phyloP scores from a whole-genome alignment of 1,140 invertebrate genomes.

The Heterodera carotae region DNA sequence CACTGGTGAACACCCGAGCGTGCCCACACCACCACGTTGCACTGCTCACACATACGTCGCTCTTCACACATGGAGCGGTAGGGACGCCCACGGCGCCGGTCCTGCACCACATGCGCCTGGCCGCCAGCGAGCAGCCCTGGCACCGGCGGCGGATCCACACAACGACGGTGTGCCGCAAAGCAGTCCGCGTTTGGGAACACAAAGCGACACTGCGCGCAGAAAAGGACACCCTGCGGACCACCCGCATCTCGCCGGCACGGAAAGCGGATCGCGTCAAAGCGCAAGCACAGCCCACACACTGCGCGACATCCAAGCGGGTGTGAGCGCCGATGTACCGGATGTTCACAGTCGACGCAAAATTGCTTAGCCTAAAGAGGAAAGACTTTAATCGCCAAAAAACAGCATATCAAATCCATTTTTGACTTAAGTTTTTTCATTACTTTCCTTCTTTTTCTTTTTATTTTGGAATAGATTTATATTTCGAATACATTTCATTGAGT shows the following conservation, averaged over 20 bases:
- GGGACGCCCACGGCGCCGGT: neutral
- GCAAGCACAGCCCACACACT: neutral
- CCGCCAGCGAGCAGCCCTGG: neutral
- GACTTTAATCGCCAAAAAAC: neutral
- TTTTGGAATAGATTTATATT: too few species aligned
- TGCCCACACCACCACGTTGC: constrained; percentile 2
- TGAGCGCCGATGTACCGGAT: neutral
- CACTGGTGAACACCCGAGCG: neutral
- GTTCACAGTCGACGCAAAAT: neutral
- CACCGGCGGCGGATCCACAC: neutral
- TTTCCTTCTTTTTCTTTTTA: too few species aligned
- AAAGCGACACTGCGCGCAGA: neutral
- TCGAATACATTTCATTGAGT: too few species aligned
- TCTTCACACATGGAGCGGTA: constrained; percentile 9
- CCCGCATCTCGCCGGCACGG: neutral
- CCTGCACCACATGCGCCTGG: neutral
- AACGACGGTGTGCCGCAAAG: neutral
- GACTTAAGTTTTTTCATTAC: too few species aligned
- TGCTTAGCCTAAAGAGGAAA: neutral
- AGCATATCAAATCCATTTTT: too few species aligned
- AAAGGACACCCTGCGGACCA: neutral
- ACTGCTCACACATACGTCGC: neutral
- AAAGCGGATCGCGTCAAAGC: neutral
- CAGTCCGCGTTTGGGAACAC: constrained; percentile 5
- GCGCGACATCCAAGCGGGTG: neutral